Conservation (phyloP, 2,113 vertebrate species). For the Cepphus grylle region DNA sequence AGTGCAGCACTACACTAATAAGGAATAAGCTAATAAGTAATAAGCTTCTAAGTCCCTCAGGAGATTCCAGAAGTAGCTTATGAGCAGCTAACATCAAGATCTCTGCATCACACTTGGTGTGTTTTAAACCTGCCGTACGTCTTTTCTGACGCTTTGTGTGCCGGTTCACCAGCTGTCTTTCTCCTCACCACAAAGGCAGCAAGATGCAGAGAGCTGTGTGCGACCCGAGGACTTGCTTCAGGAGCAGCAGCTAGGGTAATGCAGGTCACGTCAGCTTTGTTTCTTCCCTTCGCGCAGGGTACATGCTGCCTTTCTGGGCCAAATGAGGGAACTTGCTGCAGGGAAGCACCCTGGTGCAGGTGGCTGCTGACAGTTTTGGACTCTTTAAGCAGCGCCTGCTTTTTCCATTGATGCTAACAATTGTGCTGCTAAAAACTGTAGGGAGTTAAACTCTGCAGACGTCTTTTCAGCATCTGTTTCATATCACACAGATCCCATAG, state of each 20-base stretch:
- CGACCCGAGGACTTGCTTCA: neutral
- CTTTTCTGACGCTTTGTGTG: neutral
- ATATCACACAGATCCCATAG: neutral
- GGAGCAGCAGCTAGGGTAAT: neutral
- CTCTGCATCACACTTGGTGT: neutral
- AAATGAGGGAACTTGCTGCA: neutral
- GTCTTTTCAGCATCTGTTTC: neutral
- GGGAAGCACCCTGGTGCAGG: neutral
- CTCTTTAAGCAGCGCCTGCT: neutral
- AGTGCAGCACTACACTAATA: accelerated
- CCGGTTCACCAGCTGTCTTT: accelerated
- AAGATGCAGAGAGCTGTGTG: neutral
- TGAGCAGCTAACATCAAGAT: neutral
- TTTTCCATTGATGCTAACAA: neutral
- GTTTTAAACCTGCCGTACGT: neutral
- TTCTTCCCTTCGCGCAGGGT: neutral
- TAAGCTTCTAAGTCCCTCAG: neutral
- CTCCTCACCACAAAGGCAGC: neutral
- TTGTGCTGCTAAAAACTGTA: neutral
- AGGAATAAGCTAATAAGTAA: neutral
- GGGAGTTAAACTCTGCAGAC: neutral
- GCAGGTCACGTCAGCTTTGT: neutral
- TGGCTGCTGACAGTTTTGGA: neutral
- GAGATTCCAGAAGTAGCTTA: neutral
- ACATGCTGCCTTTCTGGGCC: neutral